Base-by-base conservation (phyloP, 2,113 vertebrate species). In the Craseonycteris thonglongyai region DNA sequence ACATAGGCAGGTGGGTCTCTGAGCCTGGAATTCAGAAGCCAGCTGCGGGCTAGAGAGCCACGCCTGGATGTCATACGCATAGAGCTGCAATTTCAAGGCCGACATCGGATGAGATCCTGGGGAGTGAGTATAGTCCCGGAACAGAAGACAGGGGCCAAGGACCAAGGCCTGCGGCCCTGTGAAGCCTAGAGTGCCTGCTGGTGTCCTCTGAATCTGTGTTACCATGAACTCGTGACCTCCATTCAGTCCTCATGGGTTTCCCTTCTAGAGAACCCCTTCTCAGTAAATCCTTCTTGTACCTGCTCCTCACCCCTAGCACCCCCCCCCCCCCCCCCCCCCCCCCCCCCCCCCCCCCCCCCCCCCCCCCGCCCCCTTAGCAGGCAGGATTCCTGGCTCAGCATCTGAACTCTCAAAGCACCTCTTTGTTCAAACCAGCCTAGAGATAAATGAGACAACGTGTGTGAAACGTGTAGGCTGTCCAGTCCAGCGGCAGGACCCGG, bases 391-490 rank as follows among this genome's bases (percentile, higher is more conserved):
- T 45, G 61, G 91, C 75, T 45, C 38, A 16, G 24, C 79, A 14
- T 82, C 81, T 94, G 72, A 63, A 81, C 95, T 79, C 89, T 96
- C 91, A 97, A 96, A 96, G 93, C 78, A 22, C 38, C 10, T 71
- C 97, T 97, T 97, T 96, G 96, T 97, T 96, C 94, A 15, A 7
- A 22, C 16, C 9, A 15, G 78, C 81, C 88, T 21, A 3, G 93
- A 95, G 83, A 83, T 74, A 51, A 93, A 93, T 4, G 40, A 95
- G 85, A 95, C 86, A 58, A 61, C 14, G 92, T 28, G 35, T 61
- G 81, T 45, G 59, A 66, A 54, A 13, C 2, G 5, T 63, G 38
- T 8, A 0, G 40, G 40, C 69, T 3, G 3, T 38, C 58, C 59
- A 10, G 75, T 12, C 76, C 54, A 30, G 54, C 54, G 45, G 0